phyloP scores from a whole-genome alignment of 92 coral and sea anemone genomes.

The Phenganax stokvisi region DNA sequence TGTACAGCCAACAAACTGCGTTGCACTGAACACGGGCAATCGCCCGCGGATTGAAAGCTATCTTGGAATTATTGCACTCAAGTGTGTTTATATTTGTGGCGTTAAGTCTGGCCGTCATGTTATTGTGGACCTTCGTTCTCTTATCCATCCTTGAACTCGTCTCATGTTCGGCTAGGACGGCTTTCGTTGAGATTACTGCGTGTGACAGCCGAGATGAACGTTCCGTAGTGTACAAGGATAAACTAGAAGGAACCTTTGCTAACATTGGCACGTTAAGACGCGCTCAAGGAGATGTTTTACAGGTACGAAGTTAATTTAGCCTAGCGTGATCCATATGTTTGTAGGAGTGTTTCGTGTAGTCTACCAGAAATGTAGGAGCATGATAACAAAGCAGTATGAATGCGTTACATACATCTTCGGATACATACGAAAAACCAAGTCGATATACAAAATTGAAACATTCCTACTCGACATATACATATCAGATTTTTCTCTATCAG shows the following conservation, averaged over 20 bases:
- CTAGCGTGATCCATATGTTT: constrained; percentile 2
- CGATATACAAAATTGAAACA: not conserved
- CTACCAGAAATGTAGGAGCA: not conserved
- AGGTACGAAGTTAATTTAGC: not conserved
- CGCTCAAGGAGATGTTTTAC: constrained; percentile 31
- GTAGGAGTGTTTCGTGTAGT: not conserved
- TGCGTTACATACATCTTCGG: not conserved
- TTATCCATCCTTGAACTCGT: constrained; percentile 17
- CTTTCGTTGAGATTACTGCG: constrained; percentile 25
- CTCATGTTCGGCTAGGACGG: constrained; percentile 13
- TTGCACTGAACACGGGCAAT: not conserved
- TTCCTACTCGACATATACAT: not conserved
- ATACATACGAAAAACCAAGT: not conserved
- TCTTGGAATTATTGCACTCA: not conserved
- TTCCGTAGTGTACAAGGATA: constrained; percentile 13
- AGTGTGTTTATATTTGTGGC: constrained; percentile 29
- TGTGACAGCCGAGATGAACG: constrained; percentile 7
- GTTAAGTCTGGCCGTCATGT: not conserved
- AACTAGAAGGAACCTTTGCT: constrained; percentile 28
- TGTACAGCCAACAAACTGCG: not conserved
- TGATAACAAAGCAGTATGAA: constrained; percentile 19
- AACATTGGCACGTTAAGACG: constrained; percentile 17
- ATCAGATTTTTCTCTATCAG: too few species aligned
- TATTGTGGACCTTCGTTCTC: not conserved
- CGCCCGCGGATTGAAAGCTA: not conserved